Percentiles rank a stretch among this genome's conserved stretches.
These are phyloP conservation scores for Neotragus moschatus DNA, from an alignment of 2,113 vertebrate genomes.

Conservation along the genomic window DNA sequence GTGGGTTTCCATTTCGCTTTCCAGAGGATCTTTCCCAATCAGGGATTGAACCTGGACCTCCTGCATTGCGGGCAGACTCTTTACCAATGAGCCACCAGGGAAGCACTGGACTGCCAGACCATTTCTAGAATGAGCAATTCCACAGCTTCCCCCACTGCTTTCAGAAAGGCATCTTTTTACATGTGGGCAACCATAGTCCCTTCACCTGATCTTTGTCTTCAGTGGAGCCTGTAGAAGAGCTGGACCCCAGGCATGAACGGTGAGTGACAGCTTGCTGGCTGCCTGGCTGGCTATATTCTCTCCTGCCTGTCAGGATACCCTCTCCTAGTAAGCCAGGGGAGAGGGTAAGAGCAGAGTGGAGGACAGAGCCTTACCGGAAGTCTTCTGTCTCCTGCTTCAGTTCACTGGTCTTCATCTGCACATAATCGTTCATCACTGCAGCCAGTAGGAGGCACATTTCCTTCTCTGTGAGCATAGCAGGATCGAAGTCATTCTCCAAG, in stretches of 20 bases:
- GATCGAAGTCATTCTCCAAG: slow-evolving; percentile 81
- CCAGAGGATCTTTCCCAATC: neutral
- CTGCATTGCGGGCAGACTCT: neutral
- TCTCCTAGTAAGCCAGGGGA: neutral
- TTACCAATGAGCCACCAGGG: neutral
- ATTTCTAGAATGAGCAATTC: neutral
- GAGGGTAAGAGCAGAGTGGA: neutral
- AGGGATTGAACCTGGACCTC: neutral
- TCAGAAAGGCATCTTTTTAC: neutral
- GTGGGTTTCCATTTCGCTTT: neutral
- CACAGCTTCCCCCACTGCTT: neutral
- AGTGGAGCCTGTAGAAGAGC: neutral
- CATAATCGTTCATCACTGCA: slow-evolving; percentile 89
- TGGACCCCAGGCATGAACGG: neutral
- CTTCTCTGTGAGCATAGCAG: slow-evolving; percentile 84
- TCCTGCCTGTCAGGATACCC: neutral
- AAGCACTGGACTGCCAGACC: neutral
- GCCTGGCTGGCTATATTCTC: neutral
- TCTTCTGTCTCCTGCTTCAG: slow-evolving; percentile 77
- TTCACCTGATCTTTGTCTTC: neutral
- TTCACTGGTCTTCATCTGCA: slow-evolving; percentile 89
- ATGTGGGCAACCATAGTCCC: neutral
- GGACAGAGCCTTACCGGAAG: slow-evolving; percentile 82
- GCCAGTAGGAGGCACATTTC: slow-evolving; percentile 88
- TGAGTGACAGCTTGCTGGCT: neutral